phyloP scores from a whole-genome alignment of 2,888 invertebrate species.

The Eupithecia vulgata region DNA sequence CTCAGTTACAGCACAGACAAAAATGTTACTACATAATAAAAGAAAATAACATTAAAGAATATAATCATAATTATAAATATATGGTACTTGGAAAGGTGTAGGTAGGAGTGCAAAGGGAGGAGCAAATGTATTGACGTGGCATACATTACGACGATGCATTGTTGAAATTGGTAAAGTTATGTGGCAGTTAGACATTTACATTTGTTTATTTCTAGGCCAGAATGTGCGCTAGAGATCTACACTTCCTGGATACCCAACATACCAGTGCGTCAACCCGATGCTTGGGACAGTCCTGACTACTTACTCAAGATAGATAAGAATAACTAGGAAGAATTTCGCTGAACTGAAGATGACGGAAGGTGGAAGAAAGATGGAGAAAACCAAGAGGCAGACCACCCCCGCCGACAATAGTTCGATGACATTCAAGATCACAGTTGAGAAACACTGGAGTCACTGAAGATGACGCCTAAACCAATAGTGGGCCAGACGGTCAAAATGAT shows the following conservation, averaged over 20 bases:
- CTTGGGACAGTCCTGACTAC: constrained; percentile 68
- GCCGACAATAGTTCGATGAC: background rate
- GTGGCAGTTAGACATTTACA: background rate
- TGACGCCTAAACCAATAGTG: background rate
- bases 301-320: background rate
- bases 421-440: background rate
- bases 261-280: constrained; percentile 64
- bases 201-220: constrained; percentile 61
- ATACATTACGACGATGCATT: background rate
- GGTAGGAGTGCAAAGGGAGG: too few species aligned
- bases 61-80: too few species aligned
- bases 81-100: too few species aligned
- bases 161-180: constrained; percentile 1
- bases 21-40: too few species aligned
- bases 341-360: background rate
- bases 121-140: background rate
- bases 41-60: too few species aligned
- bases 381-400: background rate
- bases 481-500: background rate
- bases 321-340: background rate
- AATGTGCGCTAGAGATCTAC: constrained; percentile 74
- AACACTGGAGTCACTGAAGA: background rate
- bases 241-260: constrained; percentile 66
- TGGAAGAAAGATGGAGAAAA: background rate
- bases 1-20: too few species aligned